These are phyloP conservation scores for Scartelaos histophorus DNA, from an alignment of 2,113 vertebrate species.

Conservation along the genomic window DNA sequence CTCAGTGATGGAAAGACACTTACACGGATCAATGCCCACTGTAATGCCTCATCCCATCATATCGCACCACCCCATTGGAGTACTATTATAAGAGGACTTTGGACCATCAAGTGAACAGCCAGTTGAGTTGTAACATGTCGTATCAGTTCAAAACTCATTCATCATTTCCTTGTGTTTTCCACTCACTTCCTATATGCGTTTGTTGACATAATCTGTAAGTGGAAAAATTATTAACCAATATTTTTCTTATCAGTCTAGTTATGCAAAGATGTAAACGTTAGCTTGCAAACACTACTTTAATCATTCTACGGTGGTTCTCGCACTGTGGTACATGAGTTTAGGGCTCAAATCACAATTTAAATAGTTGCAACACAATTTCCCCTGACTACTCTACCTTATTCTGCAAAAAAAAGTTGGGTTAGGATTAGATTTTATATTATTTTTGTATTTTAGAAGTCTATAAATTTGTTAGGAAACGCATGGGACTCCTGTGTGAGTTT, in stretches of 20 bases:
- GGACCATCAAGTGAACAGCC: constrained; percentile 29
- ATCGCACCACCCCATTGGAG: constrained; percentile 43
- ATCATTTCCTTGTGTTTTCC: neutral
- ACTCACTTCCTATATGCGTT: neutral
- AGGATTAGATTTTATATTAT: too few species aligned
- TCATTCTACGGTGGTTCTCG: neutral
- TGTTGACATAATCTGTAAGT: neutral
- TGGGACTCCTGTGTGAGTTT: too few species aligned
- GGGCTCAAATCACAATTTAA: too few species aligned
- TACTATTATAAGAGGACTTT: constrained; percentile 39
- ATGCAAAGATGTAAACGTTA: neutral
- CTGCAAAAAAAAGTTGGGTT: too few species aligned
- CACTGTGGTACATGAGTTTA: too few species aligned
- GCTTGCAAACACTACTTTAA: neutral
- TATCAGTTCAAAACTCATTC: neutral
- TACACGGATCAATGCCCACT: constrained; percentile 69
- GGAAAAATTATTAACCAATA: neutral
- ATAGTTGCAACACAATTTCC: too few species aligned
- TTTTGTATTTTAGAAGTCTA: too few species aligned
- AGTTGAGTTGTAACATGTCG: constrained; percentile 1
- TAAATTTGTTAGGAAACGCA: too few species aligned
- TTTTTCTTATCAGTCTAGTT: neutral
- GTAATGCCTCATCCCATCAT: constrained; percentile 51
- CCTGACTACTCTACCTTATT: too few species aligned
- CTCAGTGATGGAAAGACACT: constrained; percentile 69